Percentiles rank a stretch among this genome's conserved stretches.
Evolutionary conservation across 2,888 invertebrate species (phyloP).

Genomic region (Candidula unifasciata): DNA sequence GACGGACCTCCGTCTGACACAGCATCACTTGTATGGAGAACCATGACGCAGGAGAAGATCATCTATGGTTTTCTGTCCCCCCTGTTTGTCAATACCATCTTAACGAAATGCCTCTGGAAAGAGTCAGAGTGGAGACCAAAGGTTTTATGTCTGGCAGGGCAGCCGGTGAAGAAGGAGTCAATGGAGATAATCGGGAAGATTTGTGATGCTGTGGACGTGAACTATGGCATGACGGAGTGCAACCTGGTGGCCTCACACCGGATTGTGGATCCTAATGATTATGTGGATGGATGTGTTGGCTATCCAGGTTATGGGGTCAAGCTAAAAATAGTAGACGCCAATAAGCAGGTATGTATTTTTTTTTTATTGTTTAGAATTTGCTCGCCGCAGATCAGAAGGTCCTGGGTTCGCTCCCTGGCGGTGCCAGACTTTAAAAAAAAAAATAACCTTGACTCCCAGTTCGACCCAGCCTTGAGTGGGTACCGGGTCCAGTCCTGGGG

Average conservation of each 20-base stretch:
- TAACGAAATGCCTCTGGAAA: slow-evolving; percentile 46
- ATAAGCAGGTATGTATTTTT: slow-evolving; percentile 26
- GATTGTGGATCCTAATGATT: slow-evolving; percentile 37
- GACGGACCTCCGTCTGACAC: slow-evolving; percentile 37
- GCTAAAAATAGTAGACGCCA: slow-evolving; percentile 49
- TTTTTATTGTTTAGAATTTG: background rate
- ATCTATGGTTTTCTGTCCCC: slow-evolving; percentile 49
- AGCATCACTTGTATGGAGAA: slow-evolving; percentile 42
- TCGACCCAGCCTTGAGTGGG: no score
- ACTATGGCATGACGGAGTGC: slow-evolving; percentile 54
- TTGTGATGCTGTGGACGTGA: slow-evolving; percentile 50
- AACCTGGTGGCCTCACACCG: slow-evolving; percentile 52
- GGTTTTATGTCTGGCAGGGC: slow-evolving; percentile 50
- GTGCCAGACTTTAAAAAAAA: no score
- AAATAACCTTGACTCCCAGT: no score
- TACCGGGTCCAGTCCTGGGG: no score
- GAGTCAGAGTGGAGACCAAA: slow-evolving; percentile 35
- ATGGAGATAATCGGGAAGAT: slow-evolving; percentile 45
- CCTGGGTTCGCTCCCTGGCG: no score
- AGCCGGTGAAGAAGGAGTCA: slow-evolving; percentile 45
- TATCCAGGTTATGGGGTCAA: slow-evolving; percentile 49
- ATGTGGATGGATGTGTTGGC: slow-evolving; percentile 50
- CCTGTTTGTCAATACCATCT: slow-evolving; percentile 45
- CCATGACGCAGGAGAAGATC: slow-evolving; percentile 50
- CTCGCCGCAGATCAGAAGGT: background rate